Conservation (phyloP, 2,113 vertebrate species). For the Oceanites oceanicus region DNA sequence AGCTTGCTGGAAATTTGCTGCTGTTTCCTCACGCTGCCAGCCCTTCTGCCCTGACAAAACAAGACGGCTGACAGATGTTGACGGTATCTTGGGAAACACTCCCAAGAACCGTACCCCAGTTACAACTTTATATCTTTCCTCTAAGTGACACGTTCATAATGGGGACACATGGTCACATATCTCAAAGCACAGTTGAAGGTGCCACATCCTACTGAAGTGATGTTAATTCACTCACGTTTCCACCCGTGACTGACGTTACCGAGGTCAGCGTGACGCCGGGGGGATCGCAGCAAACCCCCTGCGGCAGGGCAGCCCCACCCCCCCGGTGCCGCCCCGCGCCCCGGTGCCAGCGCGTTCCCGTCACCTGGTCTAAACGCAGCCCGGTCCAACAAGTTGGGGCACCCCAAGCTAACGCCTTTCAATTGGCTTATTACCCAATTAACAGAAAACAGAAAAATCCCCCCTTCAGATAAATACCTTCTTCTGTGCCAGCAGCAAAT, state of each 20-base stretch:
- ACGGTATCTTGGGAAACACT: not conserved
- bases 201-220: not conserved
- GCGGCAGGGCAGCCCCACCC: not conserved
- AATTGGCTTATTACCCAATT: not conserved
- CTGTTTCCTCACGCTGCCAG: not conserved
- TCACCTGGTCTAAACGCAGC: not conserved
- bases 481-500: not conserved
- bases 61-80: not conserved
- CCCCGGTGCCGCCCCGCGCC: no score
- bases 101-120: not conserved
- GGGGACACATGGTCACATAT: not conserved
- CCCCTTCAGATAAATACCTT: not conserved
- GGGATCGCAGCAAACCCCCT: not conserved
- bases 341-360: not conserved
- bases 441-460: not conserved
- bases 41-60: not conserved
- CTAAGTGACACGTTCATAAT: no score
- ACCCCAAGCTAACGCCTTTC: not conserved
- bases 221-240: not conserved
- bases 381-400: not conserved
- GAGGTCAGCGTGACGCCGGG: not conserved
- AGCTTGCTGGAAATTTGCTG: not conserved
- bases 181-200: not conserved
- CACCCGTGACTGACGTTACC: fast-evolving
- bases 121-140: not conserved